phyloP scores from a whole-genome alignment of 2,113 vertebrate species.

The Paracanthobrama guichenoti region DNA sequence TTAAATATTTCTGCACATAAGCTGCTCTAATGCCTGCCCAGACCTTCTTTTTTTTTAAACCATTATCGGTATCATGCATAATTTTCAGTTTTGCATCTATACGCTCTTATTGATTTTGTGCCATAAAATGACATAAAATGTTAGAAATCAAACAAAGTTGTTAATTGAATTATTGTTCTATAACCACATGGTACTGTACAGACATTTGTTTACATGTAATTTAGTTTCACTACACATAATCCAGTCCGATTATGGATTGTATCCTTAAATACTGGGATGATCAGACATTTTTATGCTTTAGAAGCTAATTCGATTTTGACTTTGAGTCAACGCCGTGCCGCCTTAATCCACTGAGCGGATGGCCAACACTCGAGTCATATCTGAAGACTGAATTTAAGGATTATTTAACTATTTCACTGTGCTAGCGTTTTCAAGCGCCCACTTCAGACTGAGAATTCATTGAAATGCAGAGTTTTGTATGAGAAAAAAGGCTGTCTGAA shows the following conservation, averaged over 20 bases:
- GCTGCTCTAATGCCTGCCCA: background rate
- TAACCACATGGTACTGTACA: background rate
- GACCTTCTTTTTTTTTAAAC: background rate
- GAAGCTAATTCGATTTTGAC: slow-evolving; percentile 7
- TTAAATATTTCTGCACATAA: background rate
- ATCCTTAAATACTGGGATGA: background rate
- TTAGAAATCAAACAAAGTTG: background rate
- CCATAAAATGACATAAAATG: background rate
- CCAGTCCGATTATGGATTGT: background rate
- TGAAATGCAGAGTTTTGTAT: background rate
- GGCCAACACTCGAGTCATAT: background rate
- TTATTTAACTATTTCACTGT: background rate
- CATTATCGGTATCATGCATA: background rate
- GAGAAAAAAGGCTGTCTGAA: slow-evolving; percentile 1
- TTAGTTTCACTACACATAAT: background rate
- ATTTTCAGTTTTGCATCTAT: background rate
- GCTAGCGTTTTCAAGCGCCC: background rate
- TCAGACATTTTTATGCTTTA: background rate
- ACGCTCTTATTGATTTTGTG: background rate
- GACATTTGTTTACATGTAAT: background rate
- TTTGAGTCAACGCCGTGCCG: background rate
- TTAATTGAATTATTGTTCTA: background rate
- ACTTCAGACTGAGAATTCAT: background rate
- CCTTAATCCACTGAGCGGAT: background rate
- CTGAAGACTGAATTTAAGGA: background rate